These are phyloP conservation scores for Drosophila navojoa DNA, from an alignment of 1,140 invertebrate species.

Conservation along the genomic window DNA sequence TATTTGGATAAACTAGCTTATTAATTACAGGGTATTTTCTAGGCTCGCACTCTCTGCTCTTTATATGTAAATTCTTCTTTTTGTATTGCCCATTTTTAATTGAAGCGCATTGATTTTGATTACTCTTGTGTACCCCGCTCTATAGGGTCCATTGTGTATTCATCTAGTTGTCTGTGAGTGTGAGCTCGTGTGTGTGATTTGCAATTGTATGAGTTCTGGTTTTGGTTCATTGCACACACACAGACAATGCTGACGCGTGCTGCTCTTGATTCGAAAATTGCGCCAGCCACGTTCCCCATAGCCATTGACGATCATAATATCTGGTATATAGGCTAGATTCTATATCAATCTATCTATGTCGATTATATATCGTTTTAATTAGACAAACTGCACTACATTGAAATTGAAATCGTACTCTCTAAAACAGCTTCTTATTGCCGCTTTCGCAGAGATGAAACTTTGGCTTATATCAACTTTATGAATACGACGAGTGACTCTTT, in stretches of 20 bases:
- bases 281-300: constrained; percentile 34
- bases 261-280: constrained; percentile 55
- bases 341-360: neutral
- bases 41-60: neutral
- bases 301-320: neutral
- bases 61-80: constrained; percentile 20
- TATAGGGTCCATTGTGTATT: constrained; percentile 45
- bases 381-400: too few species aligned
- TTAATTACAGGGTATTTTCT: too few species aligned
- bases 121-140: constrained; percentile 41
- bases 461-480: too few species aligned
- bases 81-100: constrained; percentile 58
- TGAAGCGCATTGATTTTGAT: constrained; percentile 78
- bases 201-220: neutral
- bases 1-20: too few species aligned
- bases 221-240: constrained; percentile 61
- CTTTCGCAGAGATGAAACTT: too few species aligned
- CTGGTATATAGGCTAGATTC: neutral
- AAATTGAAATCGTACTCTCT: too few species aligned
- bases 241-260: constrained; percentile 58
- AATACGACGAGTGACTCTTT: too few species aligned
- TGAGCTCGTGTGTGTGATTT: constrained; percentile 18
- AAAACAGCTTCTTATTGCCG: too few species aligned
- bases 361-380: too few species aligned
- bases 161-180: constrained; percentile 20